Percentiles rank a stretch among this genome's conserved stretches.
Evolutionary conservation across 1,140 invertebrate genomes (phyloP).

Genomic region (Medauroidea extradentata): DNA sequence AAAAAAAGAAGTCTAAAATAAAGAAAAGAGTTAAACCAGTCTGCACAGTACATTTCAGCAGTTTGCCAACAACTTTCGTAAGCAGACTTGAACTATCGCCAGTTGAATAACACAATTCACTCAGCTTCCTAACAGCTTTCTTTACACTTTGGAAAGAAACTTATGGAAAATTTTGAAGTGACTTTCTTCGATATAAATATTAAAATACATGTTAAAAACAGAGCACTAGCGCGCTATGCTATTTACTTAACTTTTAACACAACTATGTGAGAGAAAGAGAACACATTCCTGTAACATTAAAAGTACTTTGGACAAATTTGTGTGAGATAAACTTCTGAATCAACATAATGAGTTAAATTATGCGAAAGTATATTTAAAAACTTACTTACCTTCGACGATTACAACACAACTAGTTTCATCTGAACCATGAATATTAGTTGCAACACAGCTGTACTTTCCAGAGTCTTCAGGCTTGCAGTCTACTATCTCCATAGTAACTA

Average conservation of each 20-base stretch:
- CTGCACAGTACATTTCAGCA: no score
- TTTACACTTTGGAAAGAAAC: neutral
- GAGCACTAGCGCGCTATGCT: neutral
- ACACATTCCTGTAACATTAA: neutral
- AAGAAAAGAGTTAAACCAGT: no score
- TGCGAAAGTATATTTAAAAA: no score
- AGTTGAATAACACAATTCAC: no score
- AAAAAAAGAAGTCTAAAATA: no score
- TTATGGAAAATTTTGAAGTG: neutral
- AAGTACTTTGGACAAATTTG: neutral
- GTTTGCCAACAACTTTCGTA: no score
- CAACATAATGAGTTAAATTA: no score
- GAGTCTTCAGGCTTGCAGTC: slow-evolving; percentile 92
- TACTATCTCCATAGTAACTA: slow-evolving; percentile 93
- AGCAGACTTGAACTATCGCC: no score
- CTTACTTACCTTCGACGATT: slow-evolving; percentile 87
- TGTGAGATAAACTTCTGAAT: neutral
- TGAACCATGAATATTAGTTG: slow-evolving; percentile 85
- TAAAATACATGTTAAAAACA: neutral
- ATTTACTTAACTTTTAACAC: neutral
- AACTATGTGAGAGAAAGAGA: neutral
- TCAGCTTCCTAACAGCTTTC: no score
- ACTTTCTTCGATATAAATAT: neutral
- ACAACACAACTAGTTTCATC: slow-evolving; percentile 95
- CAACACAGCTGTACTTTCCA: slow-evolving; percentile 92